Evolutionary conservation across 2,113 vertebrate genomes (phyloP).

Genomic region (Chaetodon trifascialis): DNA sequence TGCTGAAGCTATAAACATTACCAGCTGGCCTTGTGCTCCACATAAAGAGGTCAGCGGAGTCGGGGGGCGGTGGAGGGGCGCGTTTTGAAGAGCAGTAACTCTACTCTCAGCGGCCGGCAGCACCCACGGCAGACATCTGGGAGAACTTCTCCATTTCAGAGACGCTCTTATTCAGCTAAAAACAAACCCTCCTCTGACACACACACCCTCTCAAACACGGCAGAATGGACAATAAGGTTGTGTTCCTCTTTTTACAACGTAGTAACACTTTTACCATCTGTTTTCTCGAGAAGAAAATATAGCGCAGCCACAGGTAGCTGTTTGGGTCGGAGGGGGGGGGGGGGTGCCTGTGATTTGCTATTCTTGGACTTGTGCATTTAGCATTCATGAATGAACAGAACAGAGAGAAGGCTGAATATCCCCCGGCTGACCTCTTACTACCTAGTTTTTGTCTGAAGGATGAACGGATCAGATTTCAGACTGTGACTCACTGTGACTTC

Average conservation of each 20-base stretch:
- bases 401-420: slow-evolving; percentile 20
- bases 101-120: slow-evolving; percentile 61
- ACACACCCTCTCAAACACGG: slow-evolving; percentile 30
- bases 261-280: slow-evolving; percentile 54
- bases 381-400: slow-evolving; percentile 57
- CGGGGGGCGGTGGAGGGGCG: slow-evolving; percentile 10
- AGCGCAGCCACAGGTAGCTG: slow-evolving; percentile 52
- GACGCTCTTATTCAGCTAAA: slow-evolving; percentile 75
- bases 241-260: slow-evolving; percentile 57
- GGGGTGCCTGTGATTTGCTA: slow-evolving; percentile 32
- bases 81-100: slow-evolving; percentile 74
- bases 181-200: slow-evolving; percentile 50
- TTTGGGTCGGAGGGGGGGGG: background rate
- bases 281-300: slow-evolving; percentile 22
- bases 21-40: slow-evolving; percentile 81
- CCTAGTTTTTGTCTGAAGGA: slow-evolving; percentile 18
- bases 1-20: slow-evolving; percentile 79
- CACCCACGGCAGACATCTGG: slow-evolving; percentile 78
- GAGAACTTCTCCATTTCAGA: slow-evolving; percentile 82
- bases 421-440: slow-evolving; percentile 25
- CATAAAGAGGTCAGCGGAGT: slow-evolving; percentile 73
- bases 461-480: slow-evolving; percentile 41
- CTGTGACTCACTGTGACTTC: slow-evolving; percentile 47
- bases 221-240: slow-evolving; percentile 58
- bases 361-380: slow-evolving; percentile 41